Base-by-base conservation (phyloP, 2,113 vertebrate species). In the Geococcyx californianus region DNA sequence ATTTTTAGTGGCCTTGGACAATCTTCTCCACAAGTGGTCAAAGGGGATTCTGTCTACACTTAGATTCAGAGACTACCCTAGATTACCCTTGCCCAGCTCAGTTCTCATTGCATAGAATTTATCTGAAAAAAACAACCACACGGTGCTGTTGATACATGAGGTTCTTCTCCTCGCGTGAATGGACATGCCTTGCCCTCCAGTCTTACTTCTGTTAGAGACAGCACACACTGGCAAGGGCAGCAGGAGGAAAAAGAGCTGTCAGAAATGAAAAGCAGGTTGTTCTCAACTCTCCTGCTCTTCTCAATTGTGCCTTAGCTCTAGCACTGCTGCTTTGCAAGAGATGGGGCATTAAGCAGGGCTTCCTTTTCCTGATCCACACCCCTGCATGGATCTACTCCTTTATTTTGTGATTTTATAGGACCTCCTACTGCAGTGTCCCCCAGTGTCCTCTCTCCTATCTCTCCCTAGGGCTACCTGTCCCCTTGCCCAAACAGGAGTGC, bases 121-220 rank as follows among this genome's bases (percentile, higher is more conserved):
- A 9, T 34, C 33, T 47, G 38, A 29, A 25, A 67, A 87, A 86
- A 75, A 1, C 12, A 58, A 23, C 11, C 1, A 1, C 20, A 31
- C 3, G 14, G 25, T 78, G 56, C 47, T 55, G 19, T 6, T 42
- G 34, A 1, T 51, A 33, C 0, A 10, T 17, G 8, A 67, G 11
- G 45, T 36, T 81, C 36, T 52, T 16, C 13, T 36, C 28, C 23
- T 8, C 0, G 0, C 55, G 20, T 6, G 29, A 81, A 25, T 3
- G 13, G 31, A 56, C 7, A 3, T 21, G 24, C 11, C 17, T 52
- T 33, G 19, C 21, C 29, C 16, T 67, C 24, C 49, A 79, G 56
- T 17, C 62, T 85, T 63, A 51, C 20, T 51, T 13, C 13, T 1
- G 5, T 7, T 44, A 55, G 8, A 1, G 9, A 93, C 25, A 25